Conservation (phyloP, 2,888 invertebrate species). For the Conomelus anceps region DNA sequence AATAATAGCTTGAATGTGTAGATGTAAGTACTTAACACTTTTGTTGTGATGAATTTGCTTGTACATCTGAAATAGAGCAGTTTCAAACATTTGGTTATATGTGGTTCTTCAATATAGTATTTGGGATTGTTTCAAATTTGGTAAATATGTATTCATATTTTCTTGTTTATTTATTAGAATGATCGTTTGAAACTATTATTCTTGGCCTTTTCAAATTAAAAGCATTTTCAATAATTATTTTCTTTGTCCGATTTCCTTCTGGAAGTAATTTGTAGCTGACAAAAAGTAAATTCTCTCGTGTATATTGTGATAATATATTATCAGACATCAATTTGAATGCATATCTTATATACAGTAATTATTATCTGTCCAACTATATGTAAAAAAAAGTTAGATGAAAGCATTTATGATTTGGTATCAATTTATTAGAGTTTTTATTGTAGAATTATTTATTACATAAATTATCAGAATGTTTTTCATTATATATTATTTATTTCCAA, state of each 20-base stretch:
- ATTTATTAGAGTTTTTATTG: neutral
- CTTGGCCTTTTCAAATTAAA: too few species aligned
- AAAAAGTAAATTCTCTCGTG: neutral
- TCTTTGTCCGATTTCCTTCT: neutral
- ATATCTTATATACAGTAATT: neutral
- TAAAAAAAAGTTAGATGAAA: neutral
- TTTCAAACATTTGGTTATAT: neutral
- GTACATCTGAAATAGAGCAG: neutral
- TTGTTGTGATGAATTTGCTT: neutral
- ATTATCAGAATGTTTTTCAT: too few species aligned
- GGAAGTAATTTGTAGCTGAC: neutral
- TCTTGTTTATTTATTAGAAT: neutral
- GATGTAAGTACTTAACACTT: neutral
- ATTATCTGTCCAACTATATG: neutral
- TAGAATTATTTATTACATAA: neutral
- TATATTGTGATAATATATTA: neutral
- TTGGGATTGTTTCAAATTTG: neutral
- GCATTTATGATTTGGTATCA: neutral
- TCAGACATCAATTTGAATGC: neutral
- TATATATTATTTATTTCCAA: too few species aligned
- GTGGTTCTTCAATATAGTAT: neutral
- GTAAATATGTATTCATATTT: neutral
- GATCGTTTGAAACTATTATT: neutral
- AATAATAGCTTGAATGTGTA: neutral
- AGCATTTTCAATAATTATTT: too few species aligned